These are phyloP conservation scores for Brenthis daphne DNA, from an alignment of 2,888 invertebrate species.

Conservation along the genomic window DNA sequence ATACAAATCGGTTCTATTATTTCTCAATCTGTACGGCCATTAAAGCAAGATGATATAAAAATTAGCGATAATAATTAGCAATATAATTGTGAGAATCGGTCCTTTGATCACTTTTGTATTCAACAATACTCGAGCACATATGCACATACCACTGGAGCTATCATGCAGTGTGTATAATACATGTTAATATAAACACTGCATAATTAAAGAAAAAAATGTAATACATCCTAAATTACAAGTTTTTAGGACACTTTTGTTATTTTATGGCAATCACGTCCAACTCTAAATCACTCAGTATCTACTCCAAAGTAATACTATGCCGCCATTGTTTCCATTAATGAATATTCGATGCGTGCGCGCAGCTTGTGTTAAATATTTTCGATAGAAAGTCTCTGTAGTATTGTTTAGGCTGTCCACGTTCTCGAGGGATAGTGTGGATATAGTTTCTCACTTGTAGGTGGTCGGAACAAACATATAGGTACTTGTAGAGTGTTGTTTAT, in stretches of 20 bases:
- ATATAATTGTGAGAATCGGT: no score
- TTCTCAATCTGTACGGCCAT: no score
- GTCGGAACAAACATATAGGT: conserved; percentile 14
- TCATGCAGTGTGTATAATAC: no score
- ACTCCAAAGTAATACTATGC: conserved; percentile 45
- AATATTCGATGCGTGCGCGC: conserved; percentile 66
- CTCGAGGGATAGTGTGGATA: conserved; percentile 29
- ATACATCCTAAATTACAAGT: background rate
- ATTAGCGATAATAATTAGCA: no score
- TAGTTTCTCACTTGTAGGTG: conserved; percentile 36
- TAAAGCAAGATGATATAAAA: no score
- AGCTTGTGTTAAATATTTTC: conserved; percentile 69
- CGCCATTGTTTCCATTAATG: conserved; percentile 62
- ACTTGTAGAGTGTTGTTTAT: background rate
- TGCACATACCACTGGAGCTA: no score
- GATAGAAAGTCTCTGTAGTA: conserved; percentile 71
- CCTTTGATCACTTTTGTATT: no score
- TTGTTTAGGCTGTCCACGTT: conserved; percentile 43
- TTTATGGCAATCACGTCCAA: conserved; percentile 46
- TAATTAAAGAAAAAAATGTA: no score
- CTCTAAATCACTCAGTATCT: conserved; percentile 27
- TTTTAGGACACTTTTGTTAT: conserved; percentile 12
- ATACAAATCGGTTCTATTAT: no score
- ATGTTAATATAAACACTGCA: no score
- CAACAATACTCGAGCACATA: no score